Percentiles rank a stretch among this genome's conserved stretches.
Evolutionary conservation across 2,797 vertebrate species (phyloP).

Genomic region (Phataginus tricuspis): DNA sequence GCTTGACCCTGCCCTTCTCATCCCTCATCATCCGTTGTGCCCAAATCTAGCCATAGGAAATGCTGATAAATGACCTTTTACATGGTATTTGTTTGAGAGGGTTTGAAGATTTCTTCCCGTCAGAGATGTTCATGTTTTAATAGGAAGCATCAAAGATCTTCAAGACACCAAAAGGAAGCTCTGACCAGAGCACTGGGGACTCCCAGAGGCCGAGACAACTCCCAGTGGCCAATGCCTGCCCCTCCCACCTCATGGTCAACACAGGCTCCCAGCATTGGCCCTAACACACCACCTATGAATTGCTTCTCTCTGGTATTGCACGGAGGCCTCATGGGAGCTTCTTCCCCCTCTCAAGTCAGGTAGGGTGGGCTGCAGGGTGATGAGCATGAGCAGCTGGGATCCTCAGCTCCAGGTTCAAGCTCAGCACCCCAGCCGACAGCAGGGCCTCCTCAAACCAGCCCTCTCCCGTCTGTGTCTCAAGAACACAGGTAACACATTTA

Average conservation of each 20-base stretch:
- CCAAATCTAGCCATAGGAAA: background rate
- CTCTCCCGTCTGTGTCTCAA: background rate
- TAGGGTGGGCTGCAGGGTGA: background rate
- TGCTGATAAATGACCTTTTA: background rate
- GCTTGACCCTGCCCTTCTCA: background rate
- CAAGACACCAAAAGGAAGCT: background rate
- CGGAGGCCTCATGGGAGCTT: background rate
- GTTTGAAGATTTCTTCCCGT: background rate
- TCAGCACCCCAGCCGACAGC: background rate
- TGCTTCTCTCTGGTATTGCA: background rate
- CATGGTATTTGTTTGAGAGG: background rate
- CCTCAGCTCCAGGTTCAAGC: background rate
- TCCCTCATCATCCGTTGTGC: background rate
- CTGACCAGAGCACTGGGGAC: background rate
- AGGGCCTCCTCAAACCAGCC: constrained; percentile 11
- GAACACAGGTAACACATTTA: background rate
- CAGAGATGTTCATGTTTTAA: background rate
- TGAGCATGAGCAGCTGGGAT: background rate
- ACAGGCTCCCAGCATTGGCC: background rate
- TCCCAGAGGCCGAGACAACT: background rate
- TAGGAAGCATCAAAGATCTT: background rate
- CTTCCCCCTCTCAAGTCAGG: background rate
- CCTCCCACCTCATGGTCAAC: background rate
- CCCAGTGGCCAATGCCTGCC: background rate
- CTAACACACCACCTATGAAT: background rate